Evolutionary conservation across 2,797 vertebrate genomes (phyloP).

Genomic region (Tadarida brasiliensis): DNA sequence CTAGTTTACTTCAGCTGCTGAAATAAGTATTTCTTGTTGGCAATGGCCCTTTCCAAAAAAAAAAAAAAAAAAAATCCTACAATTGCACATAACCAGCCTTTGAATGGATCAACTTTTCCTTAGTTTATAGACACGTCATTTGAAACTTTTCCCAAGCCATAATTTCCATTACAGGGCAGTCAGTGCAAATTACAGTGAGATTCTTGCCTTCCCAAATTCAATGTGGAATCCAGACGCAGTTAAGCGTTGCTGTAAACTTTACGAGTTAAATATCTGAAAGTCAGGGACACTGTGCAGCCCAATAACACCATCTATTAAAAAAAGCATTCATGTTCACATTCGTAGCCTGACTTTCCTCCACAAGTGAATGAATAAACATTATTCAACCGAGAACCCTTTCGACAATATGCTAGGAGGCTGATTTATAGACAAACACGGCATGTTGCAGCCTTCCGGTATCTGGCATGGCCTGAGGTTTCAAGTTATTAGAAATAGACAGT

Average conservation of each 20-base stretch:
- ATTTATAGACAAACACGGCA: neutral
- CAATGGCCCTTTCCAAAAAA: slow-evolving; percentile 59
- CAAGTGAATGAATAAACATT: slow-evolving; percentile 62
- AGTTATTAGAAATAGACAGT: neutral
- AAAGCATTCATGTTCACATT: slow-evolving; percentile 50
- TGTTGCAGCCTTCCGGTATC: neutral
- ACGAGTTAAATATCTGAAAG: slow-evolving; percentile 72
- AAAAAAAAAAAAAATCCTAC: slow-evolving; percentile 65
- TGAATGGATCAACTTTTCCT: slow-evolving; percentile 81
- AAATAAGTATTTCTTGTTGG: slow-evolving; percentile 86
- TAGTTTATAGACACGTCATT: slow-evolving; percentile 82
- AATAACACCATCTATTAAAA: slow-evolving; percentile 60
- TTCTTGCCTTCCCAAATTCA: slow-evolving; percentile 77
- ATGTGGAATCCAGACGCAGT: slow-evolving; percentile 78
- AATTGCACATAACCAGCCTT: slow-evolving; percentile 79
- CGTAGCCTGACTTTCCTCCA: slow-evolving; percentile 9
- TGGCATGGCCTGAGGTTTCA: neutral
- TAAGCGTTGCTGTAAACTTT: slow-evolving; percentile 69
- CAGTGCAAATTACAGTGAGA: slow-evolving; percentile 79
- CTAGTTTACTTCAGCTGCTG: slow-evolving; percentile 82
- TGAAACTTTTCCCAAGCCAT: slow-evolving; percentile 82
- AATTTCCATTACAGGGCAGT: slow-evolving; percentile 82
- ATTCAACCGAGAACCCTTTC: neutral
- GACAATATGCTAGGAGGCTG: neutral
- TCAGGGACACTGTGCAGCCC: slow-evolving; percentile 44